Evolutionary conservation across 1,140 invertebrate species (phyloP), one percentile per base, ranked within the genome.

Genomic region (Dermatophagoides farinae): DNA sequence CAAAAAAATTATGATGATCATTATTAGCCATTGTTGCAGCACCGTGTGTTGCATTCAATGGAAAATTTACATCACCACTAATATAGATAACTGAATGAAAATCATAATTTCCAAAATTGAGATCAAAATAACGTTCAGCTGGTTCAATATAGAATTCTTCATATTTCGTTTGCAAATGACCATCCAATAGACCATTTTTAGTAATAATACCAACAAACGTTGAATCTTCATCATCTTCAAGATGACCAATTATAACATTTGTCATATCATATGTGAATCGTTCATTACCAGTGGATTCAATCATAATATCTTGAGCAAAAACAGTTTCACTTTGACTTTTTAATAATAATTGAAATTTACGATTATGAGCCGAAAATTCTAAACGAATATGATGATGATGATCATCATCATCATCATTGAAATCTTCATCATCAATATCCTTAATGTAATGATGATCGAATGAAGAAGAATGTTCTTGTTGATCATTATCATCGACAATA

Each of bases 61-160:
- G 82, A 70, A 81, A 78, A 63, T 78, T 73, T 43, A 90, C 86
- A 72, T 89, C 86, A 31, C 83, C 83, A 46, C 78, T 72, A 66
- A 80, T 79, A 74, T 91, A 91, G 61, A 88, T 82, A 68, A 90
- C 81, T 62, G 83, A 85, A 74, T 89, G 86, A 69, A 80, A 82
- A 20, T 70, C 61, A 31, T 31, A 47, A 2, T 55, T 1, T 12
- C n/a, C 14, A 20, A n/a, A 12, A 38, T 25, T 20, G 5, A 18
- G 10, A 57, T 61, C 43, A 60, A 68, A 70, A 72, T 88, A 90
- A 66, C 84, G 78, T 60, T 77, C 78, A 31, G 86, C 75, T 18
- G 87, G 87, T 71, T 93, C 88, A 54, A 95, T 79, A 71, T 88
- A 88, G 72, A 69, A 77, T 8, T 83, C 85, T 61, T 88, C 82